Evolutionary conservation across 2,888 invertebrate genomes (phyloP).

Genomic region (Colostygia pectinataria): DNA sequence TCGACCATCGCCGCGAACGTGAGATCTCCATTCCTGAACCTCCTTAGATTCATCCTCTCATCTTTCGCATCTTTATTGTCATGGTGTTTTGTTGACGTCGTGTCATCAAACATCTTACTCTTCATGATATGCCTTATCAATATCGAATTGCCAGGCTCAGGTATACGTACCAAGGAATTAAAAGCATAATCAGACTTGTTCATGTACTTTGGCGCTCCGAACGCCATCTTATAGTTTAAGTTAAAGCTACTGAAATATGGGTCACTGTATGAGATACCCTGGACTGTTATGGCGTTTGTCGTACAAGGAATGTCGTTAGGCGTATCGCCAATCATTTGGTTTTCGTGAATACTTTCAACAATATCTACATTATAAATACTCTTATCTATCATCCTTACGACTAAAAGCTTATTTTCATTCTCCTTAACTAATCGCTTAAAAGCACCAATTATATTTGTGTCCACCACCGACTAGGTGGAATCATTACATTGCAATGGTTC

Average conservation of each 20-base stretch:
- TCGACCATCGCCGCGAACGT: conserved; percentile 76
- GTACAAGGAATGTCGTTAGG: conserved; percentile 83
- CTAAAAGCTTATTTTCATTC: conserved; percentile 82
- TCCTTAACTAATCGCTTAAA: conserved; percentile 80
- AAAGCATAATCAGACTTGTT: conserved; percentile 85
- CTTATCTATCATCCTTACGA: conserved; percentile 82
- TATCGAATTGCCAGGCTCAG: conserved; percentile 69
- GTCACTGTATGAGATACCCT: conserved; percentile 84
- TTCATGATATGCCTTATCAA: conserved; percentile 33
- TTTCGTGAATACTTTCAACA: conserved; percentile 84
- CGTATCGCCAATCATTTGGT: conserved; percentile 83
- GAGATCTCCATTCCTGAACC: conserved; percentile 77
- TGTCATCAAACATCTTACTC: conserved; percentile 46
- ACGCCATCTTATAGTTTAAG: conserved; percentile 83
- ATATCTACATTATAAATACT: conserved; percentile 83
- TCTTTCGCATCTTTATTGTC: conserved; percentile 74
- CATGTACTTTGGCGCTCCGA: conserved; percentile 80
- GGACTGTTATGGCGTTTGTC: conserved; percentile 84
- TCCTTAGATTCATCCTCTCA: conserved; percentile 55
- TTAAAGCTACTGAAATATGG: conserved; percentile 84
- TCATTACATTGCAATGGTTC: conserved; percentile 84
- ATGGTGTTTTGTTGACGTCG: conserved; percentile 69
- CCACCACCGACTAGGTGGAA: conserved; percentile 84
- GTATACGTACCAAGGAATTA: conserved; percentile 83
- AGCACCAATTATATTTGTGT: conserved; percentile 84